Evolutionary conservation across 30 jellyfish, hydroid and myxozoan species (phyloP).

Genomic region (Aurelia coerulea): DNA sequence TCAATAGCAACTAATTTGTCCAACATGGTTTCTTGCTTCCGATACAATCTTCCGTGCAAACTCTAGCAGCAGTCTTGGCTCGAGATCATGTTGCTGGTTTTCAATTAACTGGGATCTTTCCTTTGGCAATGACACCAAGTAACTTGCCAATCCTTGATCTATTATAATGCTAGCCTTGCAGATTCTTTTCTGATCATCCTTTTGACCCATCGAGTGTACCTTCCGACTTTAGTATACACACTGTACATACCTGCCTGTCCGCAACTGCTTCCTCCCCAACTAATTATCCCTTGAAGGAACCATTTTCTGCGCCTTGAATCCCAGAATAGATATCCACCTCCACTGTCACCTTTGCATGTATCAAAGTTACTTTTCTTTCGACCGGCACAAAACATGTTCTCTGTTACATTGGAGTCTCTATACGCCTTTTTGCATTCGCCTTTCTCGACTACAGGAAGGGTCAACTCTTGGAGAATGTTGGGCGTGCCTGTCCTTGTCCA

Average conservation of each 20-base stretch:
- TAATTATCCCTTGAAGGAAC: constrained; percentile 94
- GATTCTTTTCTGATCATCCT: constrained; percentile 51
- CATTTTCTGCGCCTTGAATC: constrained; percentile 82
- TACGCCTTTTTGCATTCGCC: constrained; percentile 79
- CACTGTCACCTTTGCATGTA: constrained; percentile 99
- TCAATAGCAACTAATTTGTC: no score
- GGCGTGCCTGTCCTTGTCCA: constrained; percentile 70
- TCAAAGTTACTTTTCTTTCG: constrained; percentile 61
- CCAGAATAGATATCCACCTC: constrained; percentile 91
- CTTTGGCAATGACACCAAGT: no score
- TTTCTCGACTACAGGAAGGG: constrained; percentile 83
- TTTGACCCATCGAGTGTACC: constrained; percentile 87
- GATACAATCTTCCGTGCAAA: no score
- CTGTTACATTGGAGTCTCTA: constrained; percentile 70
- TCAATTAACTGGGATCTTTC: no score
- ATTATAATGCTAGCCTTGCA: no score
- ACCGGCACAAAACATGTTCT: constrained; percentile 99
- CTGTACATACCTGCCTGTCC: constrained; percentile 94
- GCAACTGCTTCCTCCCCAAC: constrained; percentile 96
- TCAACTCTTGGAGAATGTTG: constrained; percentile 72
- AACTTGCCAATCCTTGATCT: no score
- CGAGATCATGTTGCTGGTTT: no score
- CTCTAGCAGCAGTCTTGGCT: no score
- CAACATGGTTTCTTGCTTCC: no score
- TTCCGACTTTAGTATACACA: constrained; percentile 88